These are phyloP conservation scores for Silurus lanzhouensis DNA, from an alignment of 2,797 vertebrate species.

Conservation along the genomic window DNA sequence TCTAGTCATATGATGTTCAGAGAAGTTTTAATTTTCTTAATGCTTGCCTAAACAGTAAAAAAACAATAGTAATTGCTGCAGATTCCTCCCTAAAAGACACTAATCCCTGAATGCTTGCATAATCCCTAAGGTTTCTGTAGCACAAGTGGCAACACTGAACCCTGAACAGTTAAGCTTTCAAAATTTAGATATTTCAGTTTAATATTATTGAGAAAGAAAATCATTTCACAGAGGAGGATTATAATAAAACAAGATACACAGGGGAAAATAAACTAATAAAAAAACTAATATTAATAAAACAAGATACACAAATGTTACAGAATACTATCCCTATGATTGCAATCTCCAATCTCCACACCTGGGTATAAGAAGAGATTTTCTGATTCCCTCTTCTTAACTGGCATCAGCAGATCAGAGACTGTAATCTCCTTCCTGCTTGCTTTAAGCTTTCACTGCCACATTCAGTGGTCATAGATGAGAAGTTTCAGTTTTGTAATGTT, in stretches of 20 bases:
- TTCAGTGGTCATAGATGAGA: constrained; percentile 33
- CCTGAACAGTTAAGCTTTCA: background rate
- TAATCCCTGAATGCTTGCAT: background rate
- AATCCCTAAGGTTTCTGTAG: background rate
- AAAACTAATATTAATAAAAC: constrained; percentile 17
- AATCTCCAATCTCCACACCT: constrained; percentile 17
- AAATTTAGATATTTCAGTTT: background rate
- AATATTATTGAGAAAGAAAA: background rate
- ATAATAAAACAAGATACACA: constrained; percentile 15
- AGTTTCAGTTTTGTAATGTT: background rate
- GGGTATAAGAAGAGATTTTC: constrained; percentile 25
- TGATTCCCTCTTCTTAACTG: constrained; percentile 19
- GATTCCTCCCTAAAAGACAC: background rate
- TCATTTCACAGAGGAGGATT: constrained; percentile 21
- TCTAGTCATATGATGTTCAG: background rate
- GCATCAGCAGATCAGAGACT: constrained; percentile 16
- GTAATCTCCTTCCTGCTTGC: constrained; percentile 25
- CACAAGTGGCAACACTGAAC: background rate
- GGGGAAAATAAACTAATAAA: background rate
- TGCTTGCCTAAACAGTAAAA: constrained; percentile 1
- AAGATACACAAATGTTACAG: constrained; percentile 22
- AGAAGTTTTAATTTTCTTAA: background rate
- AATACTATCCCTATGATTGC: constrained; percentile 24
- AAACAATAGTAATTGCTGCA: background rate
- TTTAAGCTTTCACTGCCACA: constrained; percentile 25